Evolutionary conservation across 2,113 vertebrate species (phyloP), one percentile per base, ranked within the genome.

Genomic region (Bothrops jararaca): DNA sequence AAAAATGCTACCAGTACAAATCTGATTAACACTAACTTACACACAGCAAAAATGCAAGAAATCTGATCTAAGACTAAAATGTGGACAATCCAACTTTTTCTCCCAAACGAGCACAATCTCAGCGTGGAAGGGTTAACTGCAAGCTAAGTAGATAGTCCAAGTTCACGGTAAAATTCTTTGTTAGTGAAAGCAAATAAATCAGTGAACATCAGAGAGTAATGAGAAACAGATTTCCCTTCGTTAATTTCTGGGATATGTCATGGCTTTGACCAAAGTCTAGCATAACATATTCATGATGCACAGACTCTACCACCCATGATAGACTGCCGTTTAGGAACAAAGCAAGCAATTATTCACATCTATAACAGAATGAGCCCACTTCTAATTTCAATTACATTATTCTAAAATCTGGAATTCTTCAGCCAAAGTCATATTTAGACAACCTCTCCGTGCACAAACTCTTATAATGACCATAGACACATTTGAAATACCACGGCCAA

Each of bases 181-280:
- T 96, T 95, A 93, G 95, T 95, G 92, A 96, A 95, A 96, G 95
- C 91, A 96, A 97, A 97, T 98, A 97, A 98, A 98, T 98, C 97
- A 97, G 57, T 95, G 97, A 97, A 97, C 95, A 96, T 97, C 95
- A 95, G 93, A 94, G 94, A 91, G 96, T 97, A 98, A 98, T 97
- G 96, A 97, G 96, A 98, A 98, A 90, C 97, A 98, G 97, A 97
- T 96, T 98, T 97, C 93, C 94, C 92, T 95, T 93, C 96, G 94
- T 97, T 97, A 97, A 97, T 97, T 98, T 97, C 97, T 97, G 97
- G 95, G 94, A 97, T 97, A 95, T 97, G 96, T 97, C 97, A 96
- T 91, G 93, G 94, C 93, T 97, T 97, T 97, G 95, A 95, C 94
- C 96, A 97, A 97, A 96, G 94, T 96, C 95, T 95, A 85, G 90